These are phyloP conservation scores for Melinopterus prodromus DNA, from an alignment of 2,888 invertebrate species.

Conservation along the genomic window DNA sequence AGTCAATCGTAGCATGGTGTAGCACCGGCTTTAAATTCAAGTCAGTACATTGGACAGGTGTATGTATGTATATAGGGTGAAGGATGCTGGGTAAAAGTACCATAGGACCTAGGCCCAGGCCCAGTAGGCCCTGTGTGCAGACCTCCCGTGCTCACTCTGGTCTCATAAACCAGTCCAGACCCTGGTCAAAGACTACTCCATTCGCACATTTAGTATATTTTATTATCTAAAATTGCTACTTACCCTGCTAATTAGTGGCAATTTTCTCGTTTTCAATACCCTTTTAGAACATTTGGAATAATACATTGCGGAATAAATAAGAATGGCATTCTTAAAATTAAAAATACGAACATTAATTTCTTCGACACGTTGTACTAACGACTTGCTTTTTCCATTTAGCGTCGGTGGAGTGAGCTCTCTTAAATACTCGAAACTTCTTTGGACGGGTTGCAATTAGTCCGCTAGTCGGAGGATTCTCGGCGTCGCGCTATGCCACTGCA, in stretches of 20 bases:
- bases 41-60: too few species aligned
- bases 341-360: background rate
- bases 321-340: background rate
- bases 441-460: background rate
- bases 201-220: too few species aligned
- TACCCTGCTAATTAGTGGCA: background rate
- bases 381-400: background rate
- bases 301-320: background rate
- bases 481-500: background rate
- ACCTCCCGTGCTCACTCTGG: too few species aligned
- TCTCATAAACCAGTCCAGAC: too few species aligned
- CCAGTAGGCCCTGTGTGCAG: too few species aligned
- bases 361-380: conserved; percentile 4
- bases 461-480: background rate
- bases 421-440: background rate
- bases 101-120: too few species aligned
- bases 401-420: background rate
- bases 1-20: too few species aligned
- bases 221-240: background rate
- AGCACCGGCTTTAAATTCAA: too few species aligned
- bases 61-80: too few species aligned
- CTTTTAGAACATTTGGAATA: background rate
- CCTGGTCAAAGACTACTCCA: too few species aligned
- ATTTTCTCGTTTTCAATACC: background rate
- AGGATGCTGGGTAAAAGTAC: too few species aligned